phyloP scores from a whole-genome alignment of 2,888 invertebrate species.

The Stictocephala bisonia region DNA sequence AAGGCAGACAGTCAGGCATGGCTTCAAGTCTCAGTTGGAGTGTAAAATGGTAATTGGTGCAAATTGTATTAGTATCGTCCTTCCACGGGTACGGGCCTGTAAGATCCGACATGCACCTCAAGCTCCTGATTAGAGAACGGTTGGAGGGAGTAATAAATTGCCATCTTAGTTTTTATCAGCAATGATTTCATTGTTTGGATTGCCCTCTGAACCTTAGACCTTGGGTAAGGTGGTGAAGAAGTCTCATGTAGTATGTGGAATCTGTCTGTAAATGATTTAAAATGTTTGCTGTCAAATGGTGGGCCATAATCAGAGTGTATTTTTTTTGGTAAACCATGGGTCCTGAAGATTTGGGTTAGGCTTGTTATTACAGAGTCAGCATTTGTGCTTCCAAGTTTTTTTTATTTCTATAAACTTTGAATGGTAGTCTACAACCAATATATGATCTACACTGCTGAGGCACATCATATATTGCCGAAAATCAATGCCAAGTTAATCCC shows the following conservation, averaged over 20 bases:
- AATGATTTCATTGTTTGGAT: background rate
- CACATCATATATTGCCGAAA: too few species aligned
- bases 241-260: background rate
- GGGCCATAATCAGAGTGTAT: background rate
- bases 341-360: background rate
- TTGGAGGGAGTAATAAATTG: too few species aligned
- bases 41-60: too few species aligned
- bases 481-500: background rate
- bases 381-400: background rate
- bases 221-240: background rate
- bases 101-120: too few species aligned
- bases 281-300: slow-evolving; percentile 1
- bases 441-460: too few species aligned
- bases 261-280: background rate
- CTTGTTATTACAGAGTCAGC: background rate
- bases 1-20: too few species aligned
- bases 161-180: background rate
- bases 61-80: too few species aligned
- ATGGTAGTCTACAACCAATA: background rate
- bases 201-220: slow-evolving; percentile 7
- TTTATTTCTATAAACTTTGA: background rate
- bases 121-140: too few species aligned
- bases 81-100: too few species aligned
- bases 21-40: too few species aligned
- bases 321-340: background rate